Evolutionary conservation across 2,888 invertebrate genomes (phyloP).

Genomic region (Nomada ruficornis): DNA sequence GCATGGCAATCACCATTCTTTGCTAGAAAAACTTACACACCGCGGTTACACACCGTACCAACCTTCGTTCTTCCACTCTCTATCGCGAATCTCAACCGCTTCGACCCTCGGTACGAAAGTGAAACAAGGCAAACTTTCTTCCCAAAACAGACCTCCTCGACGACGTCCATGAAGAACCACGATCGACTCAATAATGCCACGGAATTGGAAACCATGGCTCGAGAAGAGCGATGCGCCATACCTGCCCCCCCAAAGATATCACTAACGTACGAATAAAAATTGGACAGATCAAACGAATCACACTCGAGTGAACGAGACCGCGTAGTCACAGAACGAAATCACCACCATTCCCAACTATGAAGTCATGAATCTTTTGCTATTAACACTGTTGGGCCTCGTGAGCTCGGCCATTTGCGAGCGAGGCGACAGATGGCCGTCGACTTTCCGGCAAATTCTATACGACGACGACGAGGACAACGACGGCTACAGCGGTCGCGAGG

Average conservation of each 20-base stretch:
- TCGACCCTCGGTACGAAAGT: background rate
- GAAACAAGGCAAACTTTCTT: background rate
- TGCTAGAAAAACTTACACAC: background rate
- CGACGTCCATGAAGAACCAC: background rate
- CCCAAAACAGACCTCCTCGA: background rate
- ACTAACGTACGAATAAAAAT: background rate
- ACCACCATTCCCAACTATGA: conserved; percentile 67
- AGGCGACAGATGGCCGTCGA: background rate
- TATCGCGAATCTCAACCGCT: background rate
- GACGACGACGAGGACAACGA: background rate
- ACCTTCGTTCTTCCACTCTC: background rate
- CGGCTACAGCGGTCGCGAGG: background rate
- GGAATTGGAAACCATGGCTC: background rate
- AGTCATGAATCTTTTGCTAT: conserved; percentile 77
- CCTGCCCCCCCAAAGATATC: background rate
- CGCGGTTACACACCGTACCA: background rate
- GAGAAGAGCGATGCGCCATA: background rate
- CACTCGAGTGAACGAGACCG: background rate
- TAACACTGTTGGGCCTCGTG: conserved; percentile 72
- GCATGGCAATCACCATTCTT: background rate
- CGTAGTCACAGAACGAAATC: conserved; percentile 7
- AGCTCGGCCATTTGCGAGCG: conserved; percentile 68
- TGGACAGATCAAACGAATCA: background rate
- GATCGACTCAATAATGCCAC: background rate
- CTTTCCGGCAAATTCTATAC: background rate